Conservation (phyloP, 2,113 vertebrate species). For the Caranx melampygus region DNA sequence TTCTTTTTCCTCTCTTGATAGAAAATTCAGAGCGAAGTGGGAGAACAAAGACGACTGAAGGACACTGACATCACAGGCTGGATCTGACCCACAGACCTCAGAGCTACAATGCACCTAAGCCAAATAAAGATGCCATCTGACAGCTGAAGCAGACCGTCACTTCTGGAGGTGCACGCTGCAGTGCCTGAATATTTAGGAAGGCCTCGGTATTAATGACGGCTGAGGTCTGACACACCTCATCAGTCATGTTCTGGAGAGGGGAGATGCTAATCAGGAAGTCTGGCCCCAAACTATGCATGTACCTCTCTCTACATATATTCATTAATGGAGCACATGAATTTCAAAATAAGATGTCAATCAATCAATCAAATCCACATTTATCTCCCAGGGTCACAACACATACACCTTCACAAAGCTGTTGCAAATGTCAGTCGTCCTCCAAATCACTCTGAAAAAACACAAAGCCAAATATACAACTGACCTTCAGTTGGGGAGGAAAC, state of each 20-base stretch:
- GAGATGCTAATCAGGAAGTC: conserved; percentile 31
- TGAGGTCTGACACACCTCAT: conserved; percentile 37
- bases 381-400: neutral
- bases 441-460: conserved; percentile 19
- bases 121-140: conserved; percentile 18
- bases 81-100: conserved; percentile 31
- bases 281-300: conserved; percentile 25
- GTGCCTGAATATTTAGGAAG: conserved; percentile 43
- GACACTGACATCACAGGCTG: neutral
- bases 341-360: conserved; percentile 21
- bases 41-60: conserved; percentile 8
- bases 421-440: conserved; percentile 21
- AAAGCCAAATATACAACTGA: conserved; percentile 25
- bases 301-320: neutral
- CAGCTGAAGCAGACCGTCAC: conserved; percentile 2
- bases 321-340: neutral
- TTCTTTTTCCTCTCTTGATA: neutral
- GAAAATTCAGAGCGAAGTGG: conserved; percentile 15
- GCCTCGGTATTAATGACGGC: conserved; percentile 41
- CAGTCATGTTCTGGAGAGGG: conserved; percentile 32
- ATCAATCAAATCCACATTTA: conserved; percentile 8
- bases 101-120: conserved; percentile 1
- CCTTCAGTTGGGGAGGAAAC: conserved; percentile 28
- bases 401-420: neutral
- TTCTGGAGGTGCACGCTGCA: neutral